These are phyloP conservation scores for Parapristionchus giblindavisi DNA, from an alignment of 2,888 invertebrate genomes.

Conservation along the genomic window DNA sequence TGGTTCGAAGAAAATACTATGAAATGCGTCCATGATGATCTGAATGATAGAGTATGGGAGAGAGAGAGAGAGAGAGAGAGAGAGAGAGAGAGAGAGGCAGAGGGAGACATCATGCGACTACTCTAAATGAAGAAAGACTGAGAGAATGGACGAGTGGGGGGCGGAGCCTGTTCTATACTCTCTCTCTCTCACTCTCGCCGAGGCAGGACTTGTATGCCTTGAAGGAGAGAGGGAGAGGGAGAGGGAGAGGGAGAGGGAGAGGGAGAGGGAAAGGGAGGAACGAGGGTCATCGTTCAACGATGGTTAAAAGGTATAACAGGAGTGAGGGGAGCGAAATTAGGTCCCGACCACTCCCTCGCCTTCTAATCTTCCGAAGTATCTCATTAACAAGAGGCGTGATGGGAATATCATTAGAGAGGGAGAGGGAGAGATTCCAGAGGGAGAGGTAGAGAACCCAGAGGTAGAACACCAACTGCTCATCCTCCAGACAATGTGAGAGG, in stretches of 20 bases:
- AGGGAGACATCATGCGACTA: neutral
- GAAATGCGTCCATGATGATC: too few relatives aligned
- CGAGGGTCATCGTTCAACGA: conserved; percentile 42
- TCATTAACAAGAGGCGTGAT: neutral
- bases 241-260: conserved; percentile 39
- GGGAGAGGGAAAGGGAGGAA: conserved; percentile 25
- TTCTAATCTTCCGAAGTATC: too few relatives aligned
- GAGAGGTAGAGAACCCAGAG: too few relatives aligned
- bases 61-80: too few relatives aligned
- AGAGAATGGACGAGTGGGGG: too few relatives aligned
- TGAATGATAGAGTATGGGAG: too few relatives aligned
- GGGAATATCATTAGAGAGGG: neutral
- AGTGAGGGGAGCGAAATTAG: neutral
- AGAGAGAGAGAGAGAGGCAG: neutral
- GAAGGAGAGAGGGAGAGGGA: neutral
- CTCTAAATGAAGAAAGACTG: neutral
- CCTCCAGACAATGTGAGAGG: neutral
- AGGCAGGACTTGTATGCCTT: neutral
- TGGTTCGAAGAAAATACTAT: too few relatives aligned
- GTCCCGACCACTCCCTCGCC: too few relatives aligned
- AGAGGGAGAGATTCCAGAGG: neutral
- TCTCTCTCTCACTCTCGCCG: neutral
- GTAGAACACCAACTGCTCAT: neutral
- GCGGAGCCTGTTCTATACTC: too few relatives aligned
- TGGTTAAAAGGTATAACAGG: neutral